Evolutionary conservation across 2,888 invertebrate genomes (phyloP), one percentile per base, ranked within the genome.

Genomic region (Dichetophora obliterata): DNA sequence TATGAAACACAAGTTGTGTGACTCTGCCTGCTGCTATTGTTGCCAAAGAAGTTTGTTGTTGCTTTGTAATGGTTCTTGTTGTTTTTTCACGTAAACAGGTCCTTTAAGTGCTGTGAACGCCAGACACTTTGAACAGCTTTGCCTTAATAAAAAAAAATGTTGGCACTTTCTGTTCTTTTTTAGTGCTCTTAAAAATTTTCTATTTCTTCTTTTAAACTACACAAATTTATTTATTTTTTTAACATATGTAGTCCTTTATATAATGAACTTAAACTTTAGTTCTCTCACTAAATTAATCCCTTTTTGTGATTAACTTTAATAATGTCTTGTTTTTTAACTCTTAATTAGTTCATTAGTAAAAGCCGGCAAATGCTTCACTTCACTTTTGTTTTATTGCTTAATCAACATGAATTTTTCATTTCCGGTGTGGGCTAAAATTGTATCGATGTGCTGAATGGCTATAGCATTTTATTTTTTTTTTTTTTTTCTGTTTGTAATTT

Each of bases 351-450:
- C 4, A 59, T 59, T 59, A 27, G 11, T 22, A 24, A 19, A 24
- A 8, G 14, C 57, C 24, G 43, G 14, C 19, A 11, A 19, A 14
- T 27, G 24, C 57, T 34, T 66, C 22, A 65, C 9, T 59, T 27
- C 5, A 24, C 16, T 14, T 24, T 24, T 14, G 27, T 9, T 59
- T 59, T 14, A 8, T 27, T 24, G 59, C 27, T 2, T 1, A 19
- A 59, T 59, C 27, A 66, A 19, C n/a, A n/a, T 19, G 37, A 66
- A 43, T 66, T 69, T 52, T 69, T 50, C 31, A 54, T 52, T 70
- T 70, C 70, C 54, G 70, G 22, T 66, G 34, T 66, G 16, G 1
- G 14, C 14, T 59, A 5, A 2, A 59, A 16, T 27, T 24, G 4
- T 37, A 3, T 66, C 11, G n/a, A 27, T 63, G 11, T 4, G 3